A percentile compares a stretch with the other conserved stretches of the same genome.
phyloP scores from a whole-genome alignment of 2,113 vertebrate species.

The Delphinus delphis region DNA sequence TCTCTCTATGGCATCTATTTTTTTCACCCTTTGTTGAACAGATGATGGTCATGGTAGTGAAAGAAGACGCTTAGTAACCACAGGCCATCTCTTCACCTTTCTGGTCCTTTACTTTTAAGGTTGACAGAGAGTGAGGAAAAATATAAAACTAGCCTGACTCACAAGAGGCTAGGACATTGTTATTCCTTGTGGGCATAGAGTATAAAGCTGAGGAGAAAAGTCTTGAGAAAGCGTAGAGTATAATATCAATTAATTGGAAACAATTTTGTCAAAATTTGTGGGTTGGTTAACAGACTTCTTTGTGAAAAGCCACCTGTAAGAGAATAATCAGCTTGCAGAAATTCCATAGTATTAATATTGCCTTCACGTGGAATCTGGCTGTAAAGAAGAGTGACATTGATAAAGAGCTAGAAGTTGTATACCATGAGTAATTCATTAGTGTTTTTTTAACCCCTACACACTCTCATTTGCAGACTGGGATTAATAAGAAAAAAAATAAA shows the following conservation, averaged over 20 bases:
- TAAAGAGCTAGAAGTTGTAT: slow-evolving; percentile 43
- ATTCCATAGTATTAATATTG: slow-evolving; percentile 25
- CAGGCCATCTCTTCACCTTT: background rate
- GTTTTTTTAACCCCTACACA: slow-evolving; percentile 11
- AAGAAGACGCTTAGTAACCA: background rate
- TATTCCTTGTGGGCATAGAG: background rate
- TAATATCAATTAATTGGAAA: slow-evolving; percentile 25
- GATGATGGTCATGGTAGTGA: background rate
- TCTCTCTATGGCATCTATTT: background rate
- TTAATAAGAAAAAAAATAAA: slow-evolving; percentile 5
- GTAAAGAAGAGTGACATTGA: slow-evolving; percentile 25
- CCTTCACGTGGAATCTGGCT: slow-evolving; percentile 36
- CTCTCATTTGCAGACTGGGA: slow-evolving; percentile 36
- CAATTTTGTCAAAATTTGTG: background rate
- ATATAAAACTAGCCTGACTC: background rate
- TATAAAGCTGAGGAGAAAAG: slow-evolving; percentile 23
- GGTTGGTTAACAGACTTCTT: background rate
- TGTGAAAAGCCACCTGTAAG: background rate
- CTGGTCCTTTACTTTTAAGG: background rate
- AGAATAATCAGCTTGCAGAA: slow-evolving; percentile 37
- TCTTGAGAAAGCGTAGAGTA: background rate
- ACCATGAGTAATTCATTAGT: slow-evolving; percentile 23
- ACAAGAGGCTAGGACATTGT: background rate
- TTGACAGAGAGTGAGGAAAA: background rate
- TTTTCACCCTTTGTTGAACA: background rate